Evolutionary conservation across 2,797 vertebrate species (phyloP), one percentile per base, ranked within the genome.

Genomic region (Darevskia mixta): DNA sequence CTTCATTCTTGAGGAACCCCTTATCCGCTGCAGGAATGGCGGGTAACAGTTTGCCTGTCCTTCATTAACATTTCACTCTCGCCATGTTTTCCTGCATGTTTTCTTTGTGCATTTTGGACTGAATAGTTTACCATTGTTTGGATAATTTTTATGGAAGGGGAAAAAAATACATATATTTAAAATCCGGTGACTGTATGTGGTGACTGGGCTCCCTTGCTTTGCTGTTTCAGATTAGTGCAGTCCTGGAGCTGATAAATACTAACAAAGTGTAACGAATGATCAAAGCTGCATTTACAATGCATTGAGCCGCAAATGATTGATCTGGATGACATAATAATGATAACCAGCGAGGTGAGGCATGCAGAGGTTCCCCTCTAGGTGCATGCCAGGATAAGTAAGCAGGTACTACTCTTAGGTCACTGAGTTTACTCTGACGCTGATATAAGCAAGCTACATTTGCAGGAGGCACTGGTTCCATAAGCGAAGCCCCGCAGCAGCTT

Each of bases 181-280:
- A 69, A 35, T 89, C 89, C 76, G 66, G 84, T 93, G 87, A 95
- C 87, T 91, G 79, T 86, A 92, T 83, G 91, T 87, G 92, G 93
- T 96, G 94, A 95, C 95, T 90, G 88, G 89, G 89, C 92, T 95
- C 91, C 89, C 87, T 95, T 91, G 93, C 90, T 92, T 95, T 95
- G 90, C 96, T 97, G 97, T 96, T 97, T 97, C 92, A 93, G 91
- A 97, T 97, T 97, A 97, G 89, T 58, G 61, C 92, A 93, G 94
- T 91, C 89, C 96, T 97, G 97, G 96, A 93, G 96, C 96, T 94
- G 96, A 97, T 97, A 96, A 97, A 96, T 94, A 95, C 95, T 97
- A 97, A 97, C 96, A 96, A 97, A 97, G 96, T 96, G 96, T 95
- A 97, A 95, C 97, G 95, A 97, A 97, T 97, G 95, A 97, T 97